Evolutionary conservation across 2,113 vertebrate genomes (phyloP).

Genomic region (Naja naja): DNA sequence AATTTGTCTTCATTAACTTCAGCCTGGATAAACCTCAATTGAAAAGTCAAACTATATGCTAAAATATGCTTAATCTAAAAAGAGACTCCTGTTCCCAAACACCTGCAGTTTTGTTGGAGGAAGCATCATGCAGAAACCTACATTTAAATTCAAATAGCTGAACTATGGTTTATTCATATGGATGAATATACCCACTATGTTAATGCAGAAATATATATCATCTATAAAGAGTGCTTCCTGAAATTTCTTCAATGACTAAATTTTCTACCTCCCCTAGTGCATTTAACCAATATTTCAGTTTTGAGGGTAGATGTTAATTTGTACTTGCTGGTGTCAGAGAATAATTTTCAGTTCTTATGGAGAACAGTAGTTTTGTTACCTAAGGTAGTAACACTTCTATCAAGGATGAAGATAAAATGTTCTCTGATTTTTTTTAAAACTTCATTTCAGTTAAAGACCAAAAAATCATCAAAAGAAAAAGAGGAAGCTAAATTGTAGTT

Average conservation of each 20-base stretch:
- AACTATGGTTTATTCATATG: slow-evolving; percentile 1
- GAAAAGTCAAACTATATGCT: not conserved
- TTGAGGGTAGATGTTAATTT: not conserved
- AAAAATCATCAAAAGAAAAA: not conserved
- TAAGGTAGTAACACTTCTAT: not conserved
- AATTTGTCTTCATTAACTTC: not conserved
- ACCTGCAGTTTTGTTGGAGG: not conserved
- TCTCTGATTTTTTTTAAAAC: not conserved
- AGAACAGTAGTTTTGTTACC: not conserved
- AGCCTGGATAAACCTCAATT: not conserved
- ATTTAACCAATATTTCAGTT: not conserved
- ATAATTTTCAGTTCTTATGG: not conserved
- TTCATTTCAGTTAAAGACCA: not conserved
- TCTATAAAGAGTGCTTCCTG: not conserved
- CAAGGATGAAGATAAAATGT: not conserved
- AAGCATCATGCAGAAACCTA: not conserved
- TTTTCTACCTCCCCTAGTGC: not conserved
- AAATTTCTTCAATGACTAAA: not conserved
- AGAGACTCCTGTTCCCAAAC: not conserved
- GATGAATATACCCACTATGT: not conserved
- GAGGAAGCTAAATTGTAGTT: not conserved
- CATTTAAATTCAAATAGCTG: not conserved
- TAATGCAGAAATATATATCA: not conserved
- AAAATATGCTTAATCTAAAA: not conserved
- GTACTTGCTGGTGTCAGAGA: not conserved